phyloP scores from a whole-genome alignment of 1,140 invertebrate species.

The Pachypsylla venusta region DNA sequence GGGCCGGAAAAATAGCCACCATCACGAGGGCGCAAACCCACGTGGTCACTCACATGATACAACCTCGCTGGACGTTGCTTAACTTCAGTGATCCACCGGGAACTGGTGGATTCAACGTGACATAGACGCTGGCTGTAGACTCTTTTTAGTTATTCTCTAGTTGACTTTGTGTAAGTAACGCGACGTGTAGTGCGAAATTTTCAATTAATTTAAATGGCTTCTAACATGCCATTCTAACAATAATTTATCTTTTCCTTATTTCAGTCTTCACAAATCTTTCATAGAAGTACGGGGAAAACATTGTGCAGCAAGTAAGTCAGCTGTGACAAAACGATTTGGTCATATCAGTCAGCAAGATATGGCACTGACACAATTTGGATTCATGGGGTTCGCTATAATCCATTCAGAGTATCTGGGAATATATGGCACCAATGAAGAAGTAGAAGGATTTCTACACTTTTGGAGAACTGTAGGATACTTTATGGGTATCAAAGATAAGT shows the following conservation, averaged over 20 bases:
- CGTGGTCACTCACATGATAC: too few relatives aligned
- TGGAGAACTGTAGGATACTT: slow-evolving; percentile 67
- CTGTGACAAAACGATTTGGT: slow-evolving; percentile 31
- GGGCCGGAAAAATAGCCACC: too few relatives aligned
- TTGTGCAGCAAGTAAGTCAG: slow-evolving; percentile 34
- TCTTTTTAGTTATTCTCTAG: too few relatives aligned
- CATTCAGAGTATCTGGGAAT: slow-evolving; percentile 50
- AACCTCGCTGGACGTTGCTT: too few relatives aligned
- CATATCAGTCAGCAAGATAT: slow-evolving; percentile 54
- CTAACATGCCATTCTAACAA: not conserved
- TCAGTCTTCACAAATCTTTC: slow-evolving; percentile 38
- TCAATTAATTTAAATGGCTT: too few relatives aligned
- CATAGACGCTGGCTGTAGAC: too few relatives aligned
- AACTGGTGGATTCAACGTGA: too few relatives aligned
- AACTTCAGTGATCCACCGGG: too few relatives aligned
- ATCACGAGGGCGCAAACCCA: too few relatives aligned
- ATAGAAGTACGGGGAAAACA: slow-evolving; percentile 48
- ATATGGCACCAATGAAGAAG: slow-evolving; percentile 34
- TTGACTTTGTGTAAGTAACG: too few relatives aligned
- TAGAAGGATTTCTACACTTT: slow-evolving; percentile 66
- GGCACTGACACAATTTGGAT: slow-evolving; percentile 70
- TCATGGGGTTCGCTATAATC: slow-evolving; percentile 59
- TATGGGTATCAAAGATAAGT: slow-evolving; percentile 67
- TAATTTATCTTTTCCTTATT: slow-evolving; percentile 13
- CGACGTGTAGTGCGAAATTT: too few relatives aligned